phyloP scores from a whole-genome alignment of 2,113 vertebrate species.

The Clarias batrachus region DNA sequence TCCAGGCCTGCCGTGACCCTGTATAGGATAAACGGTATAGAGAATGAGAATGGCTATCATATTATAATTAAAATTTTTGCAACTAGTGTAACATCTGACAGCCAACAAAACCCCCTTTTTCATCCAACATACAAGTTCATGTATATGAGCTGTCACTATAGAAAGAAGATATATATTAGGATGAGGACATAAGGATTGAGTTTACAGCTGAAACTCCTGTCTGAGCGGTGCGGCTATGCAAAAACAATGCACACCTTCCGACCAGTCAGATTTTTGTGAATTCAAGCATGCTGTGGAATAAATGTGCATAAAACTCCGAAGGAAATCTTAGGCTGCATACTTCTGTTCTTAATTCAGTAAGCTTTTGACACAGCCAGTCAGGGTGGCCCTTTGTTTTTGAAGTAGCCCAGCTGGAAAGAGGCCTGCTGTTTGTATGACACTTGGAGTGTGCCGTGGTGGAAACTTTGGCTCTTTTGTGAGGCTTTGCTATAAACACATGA shows the following conservation, averaged over 20 bases:
- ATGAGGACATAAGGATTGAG: neutral
- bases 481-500: constrained; percentile 49
- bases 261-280: neutral
- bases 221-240: neutral
- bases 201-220: neutral
- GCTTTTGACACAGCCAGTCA: neutral
- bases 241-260: neutral
- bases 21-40: too few relatives aligned
- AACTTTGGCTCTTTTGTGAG: constrained; percentile 43
- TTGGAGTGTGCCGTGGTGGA: constrained; percentile 50
- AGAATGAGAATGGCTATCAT: too few relatives aligned
- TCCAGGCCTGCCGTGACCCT: too few relatives aligned
- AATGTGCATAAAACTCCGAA: neutral
- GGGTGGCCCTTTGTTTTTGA: neutral
- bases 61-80: too few relatives aligned
- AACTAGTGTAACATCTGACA: too few relatives aligned
- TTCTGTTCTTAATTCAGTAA: neutral
- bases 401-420: constrained; percentile 18
- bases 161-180: neutral
- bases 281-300: neutral
- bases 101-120: too few relatives aligned
- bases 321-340: neutral
- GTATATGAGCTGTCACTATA: neutral
- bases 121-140: neutral
- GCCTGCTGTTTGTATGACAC: constrained; percentile 47